Percentiles rank a stretch among this genome's conserved stretches.
phyloP scores from a whole-genome alignment of 2,888 invertebrate genomes.

The Drosophila borborema region DNA sequence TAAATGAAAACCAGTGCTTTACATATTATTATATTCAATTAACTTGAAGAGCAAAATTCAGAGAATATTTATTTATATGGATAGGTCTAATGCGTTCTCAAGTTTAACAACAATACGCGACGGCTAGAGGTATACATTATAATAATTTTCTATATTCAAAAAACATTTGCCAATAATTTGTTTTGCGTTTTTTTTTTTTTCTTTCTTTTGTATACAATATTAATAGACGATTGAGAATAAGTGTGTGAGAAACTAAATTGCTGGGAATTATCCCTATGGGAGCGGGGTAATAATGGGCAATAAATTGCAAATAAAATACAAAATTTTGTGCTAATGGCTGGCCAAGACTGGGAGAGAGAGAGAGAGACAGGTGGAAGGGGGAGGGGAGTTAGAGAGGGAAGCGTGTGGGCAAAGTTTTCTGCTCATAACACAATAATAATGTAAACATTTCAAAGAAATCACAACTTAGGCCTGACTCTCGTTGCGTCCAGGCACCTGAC shows the following conservation, averaged over 20 bases:
- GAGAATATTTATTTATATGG: constrained; percentile 44
- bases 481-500: constrained; percentile 64
- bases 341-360: constrained; percentile 20
- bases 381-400: background rate
- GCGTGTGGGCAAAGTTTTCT: constrained; percentile 18
- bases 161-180: constrained; percentile 40
- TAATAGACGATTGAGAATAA: constrained; percentile 18
- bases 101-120: constrained; percentile 72
- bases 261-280: background rate
- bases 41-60: constrained; percentile 59
- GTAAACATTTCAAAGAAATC: constrained; percentile 47
- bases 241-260: constrained; percentile 4
- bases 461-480: constrained; percentile 82
- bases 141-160: constrained; percentile 37
- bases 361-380: background rate
- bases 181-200: background rate
- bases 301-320: constrained; percentile 12
- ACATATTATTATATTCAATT: constrained; percentile 14
- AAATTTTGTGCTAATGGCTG: constrained; percentile 24
- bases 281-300: background rate
- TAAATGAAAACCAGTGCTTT: constrained; percentile 39
- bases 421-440: constrained; percentile 61
- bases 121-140: constrained; percentile 45
- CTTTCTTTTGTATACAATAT: constrained; percentile 22
- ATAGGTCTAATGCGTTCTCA: constrained; percentile 36